A percentile compares a stretch with the other conserved stretches of the same genome.
These are phyloP conservation scores for Plectus sambesii DNA, from an alignment of 1,140 invertebrate species.

Conservation along the genomic window DNA sequence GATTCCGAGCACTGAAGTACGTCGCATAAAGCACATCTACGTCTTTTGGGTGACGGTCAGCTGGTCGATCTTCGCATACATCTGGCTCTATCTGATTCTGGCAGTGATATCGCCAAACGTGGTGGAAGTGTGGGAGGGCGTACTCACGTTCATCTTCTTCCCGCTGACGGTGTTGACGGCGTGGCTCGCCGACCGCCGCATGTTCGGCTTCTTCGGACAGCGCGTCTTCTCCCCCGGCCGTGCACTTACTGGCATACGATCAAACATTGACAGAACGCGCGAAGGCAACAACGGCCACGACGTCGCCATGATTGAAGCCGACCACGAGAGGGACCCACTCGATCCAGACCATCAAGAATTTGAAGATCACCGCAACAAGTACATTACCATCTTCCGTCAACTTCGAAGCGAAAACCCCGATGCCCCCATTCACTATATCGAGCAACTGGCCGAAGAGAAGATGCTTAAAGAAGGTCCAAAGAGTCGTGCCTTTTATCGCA, in stretches of 20 bases:
- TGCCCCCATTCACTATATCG: slow-evolving; percentile 68
- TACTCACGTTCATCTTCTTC: slow-evolving; percentile 53
- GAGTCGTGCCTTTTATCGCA: slow-evolving; percentile 88
- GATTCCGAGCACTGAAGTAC: slow-evolving; percentile 48
- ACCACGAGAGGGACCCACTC: no score
- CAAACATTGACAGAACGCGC: slow-evolving; percentile 21
- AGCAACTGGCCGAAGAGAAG: slow-evolving; percentile 85
- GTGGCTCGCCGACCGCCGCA: slow-evolving; percentile 49
- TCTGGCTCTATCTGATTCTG: slow-evolving; percentile 50
- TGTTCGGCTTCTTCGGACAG: slow-evolving; percentile 24
- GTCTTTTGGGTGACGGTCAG: slow-evolving; percentile 47
- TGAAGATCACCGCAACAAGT: slow-evolving; percentile 78
- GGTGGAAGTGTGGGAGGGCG: slow-evolving; percentile 51
- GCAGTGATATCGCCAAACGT: slow-evolving; percentile 43
- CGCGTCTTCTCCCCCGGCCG: not conserved
- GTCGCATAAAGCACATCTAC: slow-evolving; percentile 47
- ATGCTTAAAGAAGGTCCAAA: slow-evolving; percentile 83
- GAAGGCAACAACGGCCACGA: slow-evolving; percentile 31
- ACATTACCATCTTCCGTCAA: slow-evolving; percentile 74
- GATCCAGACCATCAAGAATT: slow-evolving; percentile 69
- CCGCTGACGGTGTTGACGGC: slow-evolving; percentile 52
- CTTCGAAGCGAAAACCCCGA: slow-evolving; percentile 73
- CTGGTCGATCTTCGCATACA: slow-evolving; percentile 51
- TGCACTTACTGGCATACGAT: slow-evolving; percentile 18
- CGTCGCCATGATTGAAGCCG: no score